A percentile compares a stretch with the other conserved stretches of the same genome.
Conservation (phyloP, 64 coral and sea anemone genomes). For the Actinia equina region DNA sequence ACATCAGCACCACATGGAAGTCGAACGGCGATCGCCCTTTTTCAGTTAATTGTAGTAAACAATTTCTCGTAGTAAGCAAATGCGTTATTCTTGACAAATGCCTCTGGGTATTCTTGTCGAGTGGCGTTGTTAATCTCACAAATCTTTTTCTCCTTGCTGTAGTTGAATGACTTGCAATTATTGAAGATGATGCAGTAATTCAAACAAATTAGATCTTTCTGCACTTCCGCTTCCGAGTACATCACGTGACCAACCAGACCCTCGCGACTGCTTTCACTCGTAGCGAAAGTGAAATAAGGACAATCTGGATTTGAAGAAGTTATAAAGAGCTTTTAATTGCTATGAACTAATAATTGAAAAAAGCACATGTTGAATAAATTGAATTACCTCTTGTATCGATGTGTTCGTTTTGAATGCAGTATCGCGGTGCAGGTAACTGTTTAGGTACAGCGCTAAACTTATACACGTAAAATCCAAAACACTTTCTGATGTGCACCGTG, state of each 20-base stretch:
- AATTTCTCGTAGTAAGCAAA: background rate
- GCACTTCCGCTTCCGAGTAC: background rate
- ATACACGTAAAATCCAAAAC: conserved; percentile 1
- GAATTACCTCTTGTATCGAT: background rate
- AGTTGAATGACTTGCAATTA: conserved; percentile 1
- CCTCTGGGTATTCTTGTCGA: background rate
- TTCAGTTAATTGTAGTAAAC: background rate
- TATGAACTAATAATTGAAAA: background rate
- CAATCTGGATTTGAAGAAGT: background rate
- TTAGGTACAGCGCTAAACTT: background rate
- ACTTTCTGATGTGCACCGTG: conserved; percentile 4
- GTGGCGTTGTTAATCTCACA: conserved; percentile 10
- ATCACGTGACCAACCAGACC: background rate
- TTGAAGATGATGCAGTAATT: background rate
- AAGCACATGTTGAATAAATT: background rate
- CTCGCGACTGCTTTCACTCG: background rate
- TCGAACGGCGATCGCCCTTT: too few relatives aligned
- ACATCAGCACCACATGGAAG: too few relatives aligned
- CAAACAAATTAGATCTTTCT: conserved; percentile 6
- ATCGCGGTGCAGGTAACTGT: background rate
- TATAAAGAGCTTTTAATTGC: background rate
- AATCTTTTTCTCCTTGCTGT: background rate
- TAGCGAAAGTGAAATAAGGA: background rate
- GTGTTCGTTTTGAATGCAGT: background rate
- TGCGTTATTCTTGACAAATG: background rate